Evolutionary conservation across 2,888 invertebrate species (phyloP).

Genomic region (Itoplectis maculator): DNA sequence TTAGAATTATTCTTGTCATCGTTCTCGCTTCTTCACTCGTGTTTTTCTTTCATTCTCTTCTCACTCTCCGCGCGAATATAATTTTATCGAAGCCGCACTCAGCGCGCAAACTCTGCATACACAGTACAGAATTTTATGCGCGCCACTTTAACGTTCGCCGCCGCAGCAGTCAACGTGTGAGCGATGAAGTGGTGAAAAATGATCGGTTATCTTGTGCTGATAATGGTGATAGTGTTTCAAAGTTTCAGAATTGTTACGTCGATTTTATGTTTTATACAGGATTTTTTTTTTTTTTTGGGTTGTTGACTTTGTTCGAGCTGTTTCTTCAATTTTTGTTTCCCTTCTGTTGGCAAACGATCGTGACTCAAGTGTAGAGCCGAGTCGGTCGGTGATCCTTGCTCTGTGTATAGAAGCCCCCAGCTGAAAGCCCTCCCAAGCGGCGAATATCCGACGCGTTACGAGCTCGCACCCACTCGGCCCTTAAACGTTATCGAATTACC

Average conservation of each 20-base stretch:
- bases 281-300: background rate
- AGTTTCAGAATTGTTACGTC: background rate
- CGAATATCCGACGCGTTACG: slow-evolving; percentile 9
- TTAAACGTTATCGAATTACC: slow-evolving; percentile 61
- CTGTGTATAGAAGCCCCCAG: background rate
- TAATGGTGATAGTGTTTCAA: slow-evolving; percentile 1
- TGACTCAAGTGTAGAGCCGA: background rate
- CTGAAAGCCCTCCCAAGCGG: background rate
- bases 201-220: slow-evolving; percentile 5
- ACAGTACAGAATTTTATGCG: slow-evolving; percentile 9
- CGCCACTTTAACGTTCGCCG: slow-evolving; percentile 2
- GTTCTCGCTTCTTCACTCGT: background rate
- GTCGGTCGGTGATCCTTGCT: slow-evolving; percentile 24
- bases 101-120: slow-evolving; percentile 4
- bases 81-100: slow-evolving; percentile 42
- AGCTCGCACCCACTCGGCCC: slow-evolving; percentile 19
- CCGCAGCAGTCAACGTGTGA: background rate
- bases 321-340: slow-evolving; percentile 31
- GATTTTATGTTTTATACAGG: background rate
- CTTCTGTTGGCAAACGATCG: background rate
- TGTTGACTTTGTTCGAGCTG: background rate
- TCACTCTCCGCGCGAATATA: slow-evolving; percentile 25
- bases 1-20: slow-evolving; percentile 6
- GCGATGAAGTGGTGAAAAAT: background rate
- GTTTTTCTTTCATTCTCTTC: slow-evolving; percentile 16